A percentile compares a stretch with the other conserved stretches of the same genome.
These are phyloP conservation scores for Chrysaora quinquecirrha DNA, from an alignment of 30 jellyfish, hydroid and myxozoan genomes.

Conservation along the genomic window DNA sequence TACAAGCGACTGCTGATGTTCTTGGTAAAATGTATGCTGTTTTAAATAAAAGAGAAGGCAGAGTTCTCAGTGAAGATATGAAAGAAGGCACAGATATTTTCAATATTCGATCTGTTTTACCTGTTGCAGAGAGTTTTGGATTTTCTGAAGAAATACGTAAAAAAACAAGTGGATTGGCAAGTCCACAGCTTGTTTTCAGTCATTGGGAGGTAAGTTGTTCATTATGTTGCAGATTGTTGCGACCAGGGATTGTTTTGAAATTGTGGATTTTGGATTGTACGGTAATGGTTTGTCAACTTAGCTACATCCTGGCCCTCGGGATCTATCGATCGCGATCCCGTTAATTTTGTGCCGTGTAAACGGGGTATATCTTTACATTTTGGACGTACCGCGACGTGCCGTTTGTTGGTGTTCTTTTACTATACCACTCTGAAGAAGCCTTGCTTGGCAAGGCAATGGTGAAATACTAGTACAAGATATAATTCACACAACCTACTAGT, in stretches of 20 bases:
- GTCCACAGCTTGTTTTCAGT: slow-evolving; percentile 95
- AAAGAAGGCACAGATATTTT: slow-evolving; percentile 97
- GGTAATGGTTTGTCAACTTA: no score
- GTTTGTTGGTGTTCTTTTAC: no score
- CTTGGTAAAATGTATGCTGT: slow-evolving; percentile 95
- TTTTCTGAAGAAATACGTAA: slow-evolving; percentile 97
- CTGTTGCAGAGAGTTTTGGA: slow-evolving; percentile 99
- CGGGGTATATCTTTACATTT: no score
- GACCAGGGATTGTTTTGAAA: neutral
- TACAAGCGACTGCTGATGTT: slow-evolving; percentile 98
- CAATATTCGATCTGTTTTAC: slow-evolving; percentile 79
- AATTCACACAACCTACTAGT: no score
- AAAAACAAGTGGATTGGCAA: slow-evolving; percentile 98
- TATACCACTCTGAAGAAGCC: no score
- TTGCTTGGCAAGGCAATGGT: no score
- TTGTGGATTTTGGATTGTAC: no score
- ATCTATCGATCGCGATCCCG: no score
- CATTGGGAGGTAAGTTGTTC: slow-evolving; percentile 92
- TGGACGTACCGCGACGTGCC: no score
- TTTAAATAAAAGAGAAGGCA: slow-evolving; percentile 92
- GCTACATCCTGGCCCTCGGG: no score
- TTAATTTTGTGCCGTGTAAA: no score
- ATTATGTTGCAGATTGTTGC: slow-evolving; percentile 14
- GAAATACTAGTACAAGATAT: no score
- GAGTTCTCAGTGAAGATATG: slow-evolving; percentile 86